Base-by-base conservation (phyloP, 2,113 vertebrate species). In the Gallinago undulata region DNA sequence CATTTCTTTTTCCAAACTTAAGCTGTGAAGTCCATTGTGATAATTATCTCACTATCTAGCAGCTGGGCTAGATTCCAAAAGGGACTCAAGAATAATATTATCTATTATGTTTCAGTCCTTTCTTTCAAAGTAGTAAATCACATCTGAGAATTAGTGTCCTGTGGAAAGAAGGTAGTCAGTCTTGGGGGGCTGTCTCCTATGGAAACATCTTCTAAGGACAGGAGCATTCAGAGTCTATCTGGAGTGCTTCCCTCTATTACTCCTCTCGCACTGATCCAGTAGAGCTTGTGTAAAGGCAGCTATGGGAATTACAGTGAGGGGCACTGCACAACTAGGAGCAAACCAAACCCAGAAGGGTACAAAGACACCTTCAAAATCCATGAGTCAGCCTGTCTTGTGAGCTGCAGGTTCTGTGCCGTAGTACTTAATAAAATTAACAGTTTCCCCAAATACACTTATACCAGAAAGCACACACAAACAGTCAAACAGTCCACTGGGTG, bases 201-300 rank as follows among this genome's bases (percentile, higher is more conserved):
- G 2, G 60, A 68, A 59, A 30, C 22, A 59, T 47, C 15, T 78
- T 56, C 28, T 31, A 35, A 53, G 22, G 45, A 23, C 37, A 41
- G 55, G 25, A 55, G 31, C 11, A 35, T 30, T 30, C 15, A 33
- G 31, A 45, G 27, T 25, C 45, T 55, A 17, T 18, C 18, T 31
- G 23, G 43, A 19, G 21, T 13, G 43, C 30, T 53, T 69, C 67
- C 43, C 33, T 59, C 60, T 15, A 6, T 55, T 15, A 9, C 3
- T 30, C 2, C 0, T 33, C 56, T 24, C 37, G 13, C 12, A 2
- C 7, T 18, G 59, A n/a, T 27, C 25, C 2, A 0, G 28, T 0
- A 30, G 27, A 11, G 18, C 48, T 37, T 10, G 16, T 19, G 14
- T 39, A 19, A 55, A 83, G 47, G 41, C 11, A 37, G 10, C 16